Conservation (phyloP, 1,140 invertebrate genomes). For the Saccostrea cuccullata region DNA sequence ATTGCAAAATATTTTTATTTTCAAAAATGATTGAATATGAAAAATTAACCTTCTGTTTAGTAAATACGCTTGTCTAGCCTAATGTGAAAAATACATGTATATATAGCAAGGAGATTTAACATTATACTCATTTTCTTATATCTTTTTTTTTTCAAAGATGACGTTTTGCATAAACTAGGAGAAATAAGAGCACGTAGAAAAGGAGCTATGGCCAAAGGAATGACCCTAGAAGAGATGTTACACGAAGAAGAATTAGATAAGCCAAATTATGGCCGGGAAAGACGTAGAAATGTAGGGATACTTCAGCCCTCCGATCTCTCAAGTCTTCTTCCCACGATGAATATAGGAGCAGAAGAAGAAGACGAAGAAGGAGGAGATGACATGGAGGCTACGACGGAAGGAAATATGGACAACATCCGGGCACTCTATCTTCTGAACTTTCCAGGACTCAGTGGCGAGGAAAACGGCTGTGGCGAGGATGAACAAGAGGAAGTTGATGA, state of each 20-base stretch:
- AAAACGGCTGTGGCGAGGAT: not conserved
- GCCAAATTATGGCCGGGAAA: conserved; percentile 22
- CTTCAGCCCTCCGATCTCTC: conserved; percentile 35
- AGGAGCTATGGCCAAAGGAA: conserved; percentile 36
- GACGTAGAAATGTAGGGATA: conserved; percentile 26
- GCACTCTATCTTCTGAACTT: not conserved
- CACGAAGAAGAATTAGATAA: conserved; percentile 38
- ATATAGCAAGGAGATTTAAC: too few relatives aligned
- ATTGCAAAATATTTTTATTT: too few relatives aligned
- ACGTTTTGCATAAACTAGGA: conserved; percentile 38
- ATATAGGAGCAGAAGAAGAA: not conserved
- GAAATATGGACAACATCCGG: not conserved
- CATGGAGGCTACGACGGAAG: not conserved
- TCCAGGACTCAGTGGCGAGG: not conserved
- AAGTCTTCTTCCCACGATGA: not conserved
- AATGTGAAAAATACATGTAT: too few relatives aligned
- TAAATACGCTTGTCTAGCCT: too few relatives aligned
- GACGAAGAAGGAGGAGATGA: not conserved
- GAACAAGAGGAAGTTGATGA: not conserved
- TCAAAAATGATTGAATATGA: too few relatives aligned
- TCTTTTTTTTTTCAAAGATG: conserved; percentile 28
- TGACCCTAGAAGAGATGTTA: conserved; percentile 37
- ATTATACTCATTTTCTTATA: not conserved
- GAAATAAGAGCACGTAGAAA: conserved; percentile 41
- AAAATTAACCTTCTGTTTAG: too few relatives aligned